Conservation (phyloP, 92 coral and sea anemone species). For the Isaurus tuberculatus region DNA sequence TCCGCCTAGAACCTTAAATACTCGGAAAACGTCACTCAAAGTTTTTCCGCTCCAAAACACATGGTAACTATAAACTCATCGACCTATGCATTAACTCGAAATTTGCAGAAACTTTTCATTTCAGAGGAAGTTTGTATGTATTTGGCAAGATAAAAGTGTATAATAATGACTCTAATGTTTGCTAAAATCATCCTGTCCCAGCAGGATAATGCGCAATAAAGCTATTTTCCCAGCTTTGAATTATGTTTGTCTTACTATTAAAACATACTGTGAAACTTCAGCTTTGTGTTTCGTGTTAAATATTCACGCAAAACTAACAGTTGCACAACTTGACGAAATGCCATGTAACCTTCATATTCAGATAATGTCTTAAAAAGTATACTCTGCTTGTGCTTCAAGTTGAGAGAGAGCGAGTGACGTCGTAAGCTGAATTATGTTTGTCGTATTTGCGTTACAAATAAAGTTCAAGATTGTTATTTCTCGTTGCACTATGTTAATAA, state of each 20-base stretch:
- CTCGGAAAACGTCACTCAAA: not conserved
- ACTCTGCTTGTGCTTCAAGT: not conserved
- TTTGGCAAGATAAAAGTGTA: not conserved
- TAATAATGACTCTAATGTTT: constrained; percentile 23
- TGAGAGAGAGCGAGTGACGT: not conserved
- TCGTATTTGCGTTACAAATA: not conserved
- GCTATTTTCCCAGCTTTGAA: not conserved
- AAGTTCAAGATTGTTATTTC: not conserved
- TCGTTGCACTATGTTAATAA: not conserved
- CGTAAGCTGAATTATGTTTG: not conserved
- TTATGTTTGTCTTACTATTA: constrained; percentile 17
- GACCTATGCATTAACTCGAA: not conserved
- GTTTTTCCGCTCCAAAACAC: constrained; percentile 26
- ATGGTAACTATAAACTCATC: not conserved
- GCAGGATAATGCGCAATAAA: constrained; percentile 33
- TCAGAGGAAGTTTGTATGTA: not conserved
- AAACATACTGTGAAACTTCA: not conserved
- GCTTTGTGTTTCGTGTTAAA: not conserved
- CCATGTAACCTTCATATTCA: not conserved
- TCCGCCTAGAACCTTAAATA: not conserved
- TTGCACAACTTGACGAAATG: not conserved
- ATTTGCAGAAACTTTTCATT: not conserved
- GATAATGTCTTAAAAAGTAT: not conserved
- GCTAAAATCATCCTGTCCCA: constrained; percentile 10
- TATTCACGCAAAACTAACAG: not conserved